phyloP scores from a whole-genome alignment of 2,888 invertebrate genomes.

The Tetheella fluctuosa region DNA sequence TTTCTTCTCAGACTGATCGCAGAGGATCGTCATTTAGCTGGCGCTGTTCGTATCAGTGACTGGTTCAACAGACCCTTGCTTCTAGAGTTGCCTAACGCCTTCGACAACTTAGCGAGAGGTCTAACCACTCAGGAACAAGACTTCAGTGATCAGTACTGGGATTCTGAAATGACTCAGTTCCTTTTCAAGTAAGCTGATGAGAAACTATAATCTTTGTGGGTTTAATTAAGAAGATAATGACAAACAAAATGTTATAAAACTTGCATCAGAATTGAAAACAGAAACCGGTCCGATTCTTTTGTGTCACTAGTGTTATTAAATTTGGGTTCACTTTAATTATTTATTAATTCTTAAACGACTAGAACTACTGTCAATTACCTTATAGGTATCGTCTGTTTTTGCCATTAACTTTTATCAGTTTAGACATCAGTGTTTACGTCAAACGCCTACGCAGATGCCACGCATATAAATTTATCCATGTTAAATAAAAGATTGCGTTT shows the following conservation, averaged over 20 bases:
- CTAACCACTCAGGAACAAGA: slow-evolving; percentile 90
- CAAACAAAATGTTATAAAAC: too few relatives aligned
- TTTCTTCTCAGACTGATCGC: slow-evolving; percentile 79
- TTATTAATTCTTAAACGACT: too few relatives aligned
- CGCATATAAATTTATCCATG: neutral
- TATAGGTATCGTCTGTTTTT: too few relatives aligned
- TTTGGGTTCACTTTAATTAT: too few relatives aligned
- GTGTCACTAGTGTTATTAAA: too few relatives aligned
- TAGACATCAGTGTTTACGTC: slow-evolving; percentile 13
- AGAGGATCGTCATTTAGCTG: slow-evolving; percentile 81
- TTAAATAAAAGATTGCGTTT: too few relatives aligned
- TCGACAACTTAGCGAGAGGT: slow-evolving; percentile 90
- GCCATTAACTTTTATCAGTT: too few relatives aligned
- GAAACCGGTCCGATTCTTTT: too few relatives aligned
- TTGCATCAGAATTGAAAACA: too few relatives aligned
- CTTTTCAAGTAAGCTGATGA: slow-evolving; percentile 65
- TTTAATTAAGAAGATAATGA: too few relatives aligned
- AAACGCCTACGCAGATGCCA: slow-evolving; percentile 16
- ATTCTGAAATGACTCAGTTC: slow-evolving; percentile 86
- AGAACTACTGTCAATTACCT: too few relatives aligned
- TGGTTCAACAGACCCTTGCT: slow-evolving; percentile 88
- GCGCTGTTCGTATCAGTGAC: slow-evolving; percentile 87
- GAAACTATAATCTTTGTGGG: neutral
- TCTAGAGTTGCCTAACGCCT: slow-evolving; percentile 86
- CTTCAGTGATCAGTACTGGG: slow-evolving; percentile 90